These are phyloP conservation scores for Lasioglossum calceatum DNA, from an alignment of 2,888 invertebrate genomes.

Conservation along the genomic window DNA sequence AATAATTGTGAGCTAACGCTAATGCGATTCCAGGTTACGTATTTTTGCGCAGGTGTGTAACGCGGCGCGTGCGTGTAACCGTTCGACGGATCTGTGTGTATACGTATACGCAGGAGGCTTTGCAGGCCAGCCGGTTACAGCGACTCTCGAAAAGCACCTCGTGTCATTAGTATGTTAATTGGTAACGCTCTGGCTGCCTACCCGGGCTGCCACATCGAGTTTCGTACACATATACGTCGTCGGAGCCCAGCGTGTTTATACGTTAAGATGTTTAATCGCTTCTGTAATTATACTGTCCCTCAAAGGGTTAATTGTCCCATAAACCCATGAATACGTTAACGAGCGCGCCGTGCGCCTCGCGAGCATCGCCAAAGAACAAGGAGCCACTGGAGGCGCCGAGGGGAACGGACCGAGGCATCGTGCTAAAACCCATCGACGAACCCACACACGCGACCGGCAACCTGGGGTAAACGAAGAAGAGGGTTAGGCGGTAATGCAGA, in stretches of 20 bases:
- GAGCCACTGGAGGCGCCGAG: conserved; percentile 45
- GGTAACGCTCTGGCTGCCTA: conserved; percentile 75
- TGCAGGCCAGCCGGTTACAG: conserved; percentile 65
- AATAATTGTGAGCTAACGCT: conserved; percentile 54
- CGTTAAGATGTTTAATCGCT: conserved; percentile 84
- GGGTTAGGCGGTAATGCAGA: conserved; percentile 29
- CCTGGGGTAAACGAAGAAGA: conserved; percentile 7
- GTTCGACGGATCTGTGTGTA: conserved; percentile 2
- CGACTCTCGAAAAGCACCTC: conserved; percentile 76
- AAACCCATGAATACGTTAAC: conserved; percentile 84
- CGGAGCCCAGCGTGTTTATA: conserved; percentile 78
- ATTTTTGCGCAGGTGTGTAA: background rate
- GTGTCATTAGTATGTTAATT: conserved; percentile 83
- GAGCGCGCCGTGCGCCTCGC: conserved; percentile 75
- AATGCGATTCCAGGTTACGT: background rate
- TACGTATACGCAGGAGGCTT: conserved; percentile 39
- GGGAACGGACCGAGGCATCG: conserved; percentile 12
- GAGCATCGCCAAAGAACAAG: conserved; percentile 69
- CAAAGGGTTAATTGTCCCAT: conserved; percentile 84
- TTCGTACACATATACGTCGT: conserved; percentile 71
- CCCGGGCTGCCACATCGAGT: conserved; percentile 78
- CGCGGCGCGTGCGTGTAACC: conserved; percentile 5
- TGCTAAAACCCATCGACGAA: conserved; percentile 43
- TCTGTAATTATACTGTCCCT: conserved; percentile 84
- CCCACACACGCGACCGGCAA: conserved; percentile 18